phyloP scores from a whole-genome alignment of 2,888 invertebrate species.

The Archips xylosteana region DNA sequence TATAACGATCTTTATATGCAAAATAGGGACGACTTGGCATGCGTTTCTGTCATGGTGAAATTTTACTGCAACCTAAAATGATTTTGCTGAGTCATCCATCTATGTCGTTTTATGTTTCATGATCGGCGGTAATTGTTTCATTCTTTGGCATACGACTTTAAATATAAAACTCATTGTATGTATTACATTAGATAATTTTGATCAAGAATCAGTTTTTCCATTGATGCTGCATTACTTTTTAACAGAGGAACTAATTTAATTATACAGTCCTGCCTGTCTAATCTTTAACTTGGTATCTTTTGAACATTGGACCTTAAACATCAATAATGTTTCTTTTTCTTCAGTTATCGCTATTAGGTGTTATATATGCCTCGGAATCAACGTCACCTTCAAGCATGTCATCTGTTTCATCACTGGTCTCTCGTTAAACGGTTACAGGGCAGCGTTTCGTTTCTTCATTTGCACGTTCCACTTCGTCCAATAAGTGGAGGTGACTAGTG shows the following conservation, averaged over 20 bases:
- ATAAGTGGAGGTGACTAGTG: slow-evolving; percentile 78
- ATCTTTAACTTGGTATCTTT: background rate
- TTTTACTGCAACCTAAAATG: slow-evolving; percentile 47
- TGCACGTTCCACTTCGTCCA: slow-evolving; percentile 81
- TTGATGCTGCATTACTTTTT: background rate
- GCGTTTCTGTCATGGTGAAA: slow-evolving; percentile 61
- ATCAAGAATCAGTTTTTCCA: background rate
- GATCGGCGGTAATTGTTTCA: background rate
- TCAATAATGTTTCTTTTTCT: background rate
- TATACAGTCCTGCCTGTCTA: background rate
- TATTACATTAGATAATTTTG: too few relatives aligned
- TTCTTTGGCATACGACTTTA: background rate
- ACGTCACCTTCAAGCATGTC: slow-evolving; percentile 74
- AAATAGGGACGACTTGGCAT: slow-evolving; percentile 58
- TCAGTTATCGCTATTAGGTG: slow-evolving; percentile 25
- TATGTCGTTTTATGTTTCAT: background rate
- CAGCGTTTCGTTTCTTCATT: slow-evolving; percentile 77
- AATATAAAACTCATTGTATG: too few relatives aligned
- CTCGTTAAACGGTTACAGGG: slow-evolving; percentile 74
- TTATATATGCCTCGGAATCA: slow-evolving; percentile 58
- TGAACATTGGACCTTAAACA: background rate
- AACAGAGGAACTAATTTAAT: background rate
- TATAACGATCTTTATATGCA: slow-evolving; percentile 67
- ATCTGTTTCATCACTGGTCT: slow-evolving; percentile 69
- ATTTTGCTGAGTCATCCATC: slow-evolving; percentile 18